Conservation (phyloP, 1,140 invertebrate genomes). For the Hyles euphorbiae region DNA sequence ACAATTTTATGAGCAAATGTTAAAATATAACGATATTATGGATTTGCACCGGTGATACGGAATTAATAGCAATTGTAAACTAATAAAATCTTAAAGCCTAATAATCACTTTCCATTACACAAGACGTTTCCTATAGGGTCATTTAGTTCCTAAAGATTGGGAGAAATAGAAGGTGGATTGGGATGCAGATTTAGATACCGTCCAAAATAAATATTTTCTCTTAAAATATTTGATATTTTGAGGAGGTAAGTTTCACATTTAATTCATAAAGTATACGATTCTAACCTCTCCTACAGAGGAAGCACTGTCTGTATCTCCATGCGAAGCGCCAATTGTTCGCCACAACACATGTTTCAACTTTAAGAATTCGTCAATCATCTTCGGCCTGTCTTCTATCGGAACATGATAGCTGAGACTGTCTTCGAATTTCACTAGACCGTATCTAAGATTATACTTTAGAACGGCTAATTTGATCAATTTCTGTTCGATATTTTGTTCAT, state of each 20-base stretch:
- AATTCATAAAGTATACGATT: background rate
- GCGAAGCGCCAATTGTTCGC: constrained; percentile 45
- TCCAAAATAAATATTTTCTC: too few species aligned
- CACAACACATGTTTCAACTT: constrained; percentile 46
- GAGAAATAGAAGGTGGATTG: too few species aligned
- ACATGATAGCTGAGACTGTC: constrained; percentile 20
- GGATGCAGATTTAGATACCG: too few species aligned
- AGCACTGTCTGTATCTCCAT: constrained; percentile 37
- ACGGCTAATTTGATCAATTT: constrained; percentile 54
- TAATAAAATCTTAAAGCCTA: too few species aligned
- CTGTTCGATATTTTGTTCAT: constrained; percentile 28
- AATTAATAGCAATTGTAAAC: too few species aligned
- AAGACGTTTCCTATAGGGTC: too few species aligned
- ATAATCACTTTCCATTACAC: too few species aligned
- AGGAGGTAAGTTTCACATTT: too few species aligned
- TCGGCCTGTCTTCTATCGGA: constrained; percentile 22
- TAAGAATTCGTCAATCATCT: constrained; percentile 32
- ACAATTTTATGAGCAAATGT: too few species aligned
- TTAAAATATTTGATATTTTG: too few species aligned
- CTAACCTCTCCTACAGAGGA: constrained; percentile 22
- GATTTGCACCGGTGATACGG: too few species aligned
- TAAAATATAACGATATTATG: background rate
- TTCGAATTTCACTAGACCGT: constrained; percentile 32
- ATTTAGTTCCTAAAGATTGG: too few species aligned
- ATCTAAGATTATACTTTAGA: constrained; percentile 39